Evolutionary conservation across 2,888 invertebrate species (phyloP), one percentile per base, ranked within the genome.

Genomic region (Xylocampa areola): DNA sequence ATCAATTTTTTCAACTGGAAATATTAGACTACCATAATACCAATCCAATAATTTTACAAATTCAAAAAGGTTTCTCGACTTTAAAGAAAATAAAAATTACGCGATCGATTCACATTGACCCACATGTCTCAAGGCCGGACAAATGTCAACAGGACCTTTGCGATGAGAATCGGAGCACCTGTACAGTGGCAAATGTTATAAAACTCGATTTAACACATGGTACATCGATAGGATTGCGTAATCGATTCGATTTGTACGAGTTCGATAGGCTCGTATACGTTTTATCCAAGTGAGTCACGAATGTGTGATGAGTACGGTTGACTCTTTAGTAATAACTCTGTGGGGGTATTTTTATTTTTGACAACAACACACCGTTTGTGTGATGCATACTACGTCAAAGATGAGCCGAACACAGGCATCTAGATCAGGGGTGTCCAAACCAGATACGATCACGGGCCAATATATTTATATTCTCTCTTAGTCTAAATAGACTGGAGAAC

Each of bases 61-160:
- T 6, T 25, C 30, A 55, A 60, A 63, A 29, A 53, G 11, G 53
- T 51, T 59, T 63, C 45, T 57, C 53, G 52, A 61, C 13, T 58
- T 71, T 25, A 45, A 62, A 41, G 27, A 60, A 68, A 69, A 54
- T 52, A 44, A 37, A 47, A 54, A 49, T 40, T 37, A 43, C 59
- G 40, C 49, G 32, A 33, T 54, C 62, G 49, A 62, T 45, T 81
- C 73, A 79, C 89, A 89, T 86, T 91, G 91, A 90, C 90, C 90
- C 68, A 90, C 80, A 85, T 90, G 60, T 44, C 39, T 60, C 86
- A 89, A 92, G 92, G 92, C 79, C 80, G 66, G 54, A 57, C 83
- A 89, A 92, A 92, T 91, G 91, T 87, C 89, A 91, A 82, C 86
- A 86, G 87, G 84, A 91, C 89, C 88, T 91, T 90, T 88, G 80